Conservation (phyloP, 1,140 invertebrate species). For the Leptinotarsa lineolata region DNA sequence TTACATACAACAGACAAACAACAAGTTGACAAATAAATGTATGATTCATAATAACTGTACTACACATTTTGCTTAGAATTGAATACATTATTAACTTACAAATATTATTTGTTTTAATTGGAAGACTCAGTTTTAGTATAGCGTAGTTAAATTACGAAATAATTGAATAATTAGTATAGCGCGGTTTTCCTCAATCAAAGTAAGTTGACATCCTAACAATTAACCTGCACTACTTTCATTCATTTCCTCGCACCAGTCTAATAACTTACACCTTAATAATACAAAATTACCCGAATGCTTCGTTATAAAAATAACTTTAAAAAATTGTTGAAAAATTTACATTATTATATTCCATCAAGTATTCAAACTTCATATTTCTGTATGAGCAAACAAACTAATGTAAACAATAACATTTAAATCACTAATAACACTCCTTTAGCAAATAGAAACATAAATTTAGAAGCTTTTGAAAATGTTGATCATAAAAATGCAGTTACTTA, state of each 20-base stretch:
- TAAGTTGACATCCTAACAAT: constrained; percentile 42
- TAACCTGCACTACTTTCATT: constrained; percentile 33
- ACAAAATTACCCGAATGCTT: constrained; percentile 30
- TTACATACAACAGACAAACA: constrained; percentile 52
- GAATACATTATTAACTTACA: constrained; percentile 52
- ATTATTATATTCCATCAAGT: background rate
- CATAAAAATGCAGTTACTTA: background rate
- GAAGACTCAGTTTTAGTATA: constrained; percentile 56
- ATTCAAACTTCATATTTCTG: background rate
- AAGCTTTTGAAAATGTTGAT: background rate
- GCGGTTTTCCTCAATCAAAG: constrained; percentile 37
- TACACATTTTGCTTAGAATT: constrained; percentile 46
- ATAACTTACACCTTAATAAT: constrained; percentile 31
- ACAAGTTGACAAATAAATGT: constrained; percentile 47
- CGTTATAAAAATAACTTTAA: constrained; percentile 23
- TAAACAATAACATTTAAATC: background rate
- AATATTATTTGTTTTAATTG: constrained; percentile 57
- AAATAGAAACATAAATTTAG: background rate
- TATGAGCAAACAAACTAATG: background rate
- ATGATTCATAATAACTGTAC: constrained; percentile 42
- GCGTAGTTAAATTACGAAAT: constrained; percentile 38
- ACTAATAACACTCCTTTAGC: background rate
- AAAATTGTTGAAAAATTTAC: constrained; percentile 1
- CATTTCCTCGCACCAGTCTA: constrained; percentile 20
- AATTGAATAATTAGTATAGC: constrained; percentile 23